phyloP scores from a whole-genome alignment of 1,140 invertebrate species.

The Anoplolepis gracilipes region DNA sequence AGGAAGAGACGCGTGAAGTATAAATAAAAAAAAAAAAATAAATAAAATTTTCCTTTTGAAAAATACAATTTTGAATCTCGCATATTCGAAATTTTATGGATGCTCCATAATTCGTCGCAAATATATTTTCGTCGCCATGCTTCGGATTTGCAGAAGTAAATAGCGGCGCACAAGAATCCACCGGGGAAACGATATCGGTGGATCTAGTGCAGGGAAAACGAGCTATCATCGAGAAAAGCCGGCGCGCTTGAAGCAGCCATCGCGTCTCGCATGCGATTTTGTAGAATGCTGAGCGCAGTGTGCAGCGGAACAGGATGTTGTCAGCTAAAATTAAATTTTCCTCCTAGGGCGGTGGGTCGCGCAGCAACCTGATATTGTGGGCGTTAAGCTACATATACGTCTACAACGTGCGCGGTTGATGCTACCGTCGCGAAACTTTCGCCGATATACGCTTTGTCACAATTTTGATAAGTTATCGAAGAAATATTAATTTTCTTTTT shows the following conservation, averaged over 20 bases:
- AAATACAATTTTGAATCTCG: constrained; percentile 8
- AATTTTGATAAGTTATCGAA: constrained; percentile 7
- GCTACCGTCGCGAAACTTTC: constrained; percentile 39
- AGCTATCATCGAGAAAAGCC: constrained; percentile 65
- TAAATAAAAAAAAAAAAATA: no score
- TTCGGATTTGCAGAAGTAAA: constrained; percentile 43
- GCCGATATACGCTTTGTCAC: constrained; percentile 42
- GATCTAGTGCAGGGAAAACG: constrained; percentile 38
- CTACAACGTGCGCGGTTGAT: constrained; percentile 51
- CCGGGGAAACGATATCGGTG: constrained; percentile 47
- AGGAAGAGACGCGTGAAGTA: neutral
- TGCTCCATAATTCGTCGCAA: neutral
- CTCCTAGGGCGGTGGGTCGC: constrained; percentile 72
- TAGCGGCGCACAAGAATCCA: constrained; percentile 36
- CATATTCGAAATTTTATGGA: neutral
- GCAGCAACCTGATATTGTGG: constrained; percentile 73
- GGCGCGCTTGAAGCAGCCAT: constrained; percentile 56
- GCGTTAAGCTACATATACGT: constrained; percentile 75
- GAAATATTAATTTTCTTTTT: constrained; percentile 18
- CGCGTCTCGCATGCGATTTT: constrained; percentile 73
- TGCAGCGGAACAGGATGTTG: constrained; percentile 76
- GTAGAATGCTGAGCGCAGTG: constrained; percentile 74
- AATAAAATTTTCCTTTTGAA: neutral
- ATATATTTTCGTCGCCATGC: constrained; percentile 26
- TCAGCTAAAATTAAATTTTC: constrained; percentile 77